Conservation (phyloP, 2,797 vertebrate species). For the Aplochiton taeniatus region DNA sequence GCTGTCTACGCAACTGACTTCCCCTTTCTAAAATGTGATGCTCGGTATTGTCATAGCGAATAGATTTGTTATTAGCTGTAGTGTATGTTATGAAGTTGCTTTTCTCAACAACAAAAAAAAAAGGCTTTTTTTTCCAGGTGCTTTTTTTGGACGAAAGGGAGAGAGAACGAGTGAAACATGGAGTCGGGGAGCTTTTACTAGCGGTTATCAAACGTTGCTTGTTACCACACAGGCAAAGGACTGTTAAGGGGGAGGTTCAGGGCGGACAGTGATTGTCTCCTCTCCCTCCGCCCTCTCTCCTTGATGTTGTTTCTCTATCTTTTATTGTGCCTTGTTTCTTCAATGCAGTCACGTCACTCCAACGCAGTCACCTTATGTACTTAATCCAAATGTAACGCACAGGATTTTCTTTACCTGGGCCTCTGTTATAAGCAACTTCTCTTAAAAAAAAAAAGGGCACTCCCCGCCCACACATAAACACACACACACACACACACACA, state of each 20-base stretch:
- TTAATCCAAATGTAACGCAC: conserved; percentile 63
- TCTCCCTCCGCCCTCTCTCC: conserved; percentile 38
- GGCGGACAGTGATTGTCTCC: conserved; percentile 8
- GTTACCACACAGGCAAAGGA: conserved; percentile 21
- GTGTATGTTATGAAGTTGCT: conserved; percentile 31
- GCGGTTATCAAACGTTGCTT: not conserved
- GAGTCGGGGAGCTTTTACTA: not conserved
- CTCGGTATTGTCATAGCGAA: conserved; percentile 34
- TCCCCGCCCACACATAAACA: not conserved
- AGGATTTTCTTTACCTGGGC: conserved; percentile 53
- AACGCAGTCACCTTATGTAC: conserved; percentile 74
- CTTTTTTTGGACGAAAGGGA: conserved; percentile 14
- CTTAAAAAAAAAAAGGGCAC: conserved; percentile 15
- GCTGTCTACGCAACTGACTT: conserved; percentile 38
- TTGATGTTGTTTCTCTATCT: conserved; percentile 48
- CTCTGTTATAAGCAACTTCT: conserved; percentile 48
- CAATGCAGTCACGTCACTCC: conserved; percentile 71
- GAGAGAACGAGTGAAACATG: conserved; percentile 7
- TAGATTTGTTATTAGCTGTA: conserved; percentile 25
- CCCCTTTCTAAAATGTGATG: conserved; percentile 50
- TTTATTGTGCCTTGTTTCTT: conserved; percentile 76
- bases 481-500: not conserved
- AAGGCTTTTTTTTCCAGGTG: conserved; percentile 26
- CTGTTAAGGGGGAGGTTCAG: conserved; percentile 28
- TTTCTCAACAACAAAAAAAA: conserved; percentile 40